Evolutionary conservation across 1,140 invertebrate species (phyloP).

Genomic region (Steinernema feltiae): DNA sequence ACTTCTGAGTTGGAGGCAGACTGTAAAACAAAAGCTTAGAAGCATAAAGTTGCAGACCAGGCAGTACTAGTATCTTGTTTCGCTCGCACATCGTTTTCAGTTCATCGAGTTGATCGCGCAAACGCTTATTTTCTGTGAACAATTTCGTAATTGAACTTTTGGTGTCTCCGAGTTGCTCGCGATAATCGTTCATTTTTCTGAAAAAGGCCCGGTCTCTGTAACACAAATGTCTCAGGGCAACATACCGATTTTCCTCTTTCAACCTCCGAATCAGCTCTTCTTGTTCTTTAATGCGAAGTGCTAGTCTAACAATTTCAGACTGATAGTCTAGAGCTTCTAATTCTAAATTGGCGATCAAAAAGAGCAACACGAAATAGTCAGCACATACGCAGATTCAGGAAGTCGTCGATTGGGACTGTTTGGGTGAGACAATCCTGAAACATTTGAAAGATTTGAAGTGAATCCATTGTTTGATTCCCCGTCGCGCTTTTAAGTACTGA

Average conservation of each 20-base stretch:
- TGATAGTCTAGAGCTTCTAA: not conserved
- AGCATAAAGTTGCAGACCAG: too few relatives aligned
- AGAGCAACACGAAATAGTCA: not conserved
- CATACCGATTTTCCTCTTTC: not conserved
- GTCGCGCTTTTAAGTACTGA: too few relatives aligned
- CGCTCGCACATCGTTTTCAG: not conserved
- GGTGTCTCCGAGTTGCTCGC: not conserved
- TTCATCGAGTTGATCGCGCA: not conserved
- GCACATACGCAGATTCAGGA: not conserved
- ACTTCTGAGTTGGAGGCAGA: too few relatives aligned
- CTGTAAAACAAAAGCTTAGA: too few relatives aligned
- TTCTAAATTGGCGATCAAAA: not conserved
- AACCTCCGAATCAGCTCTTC: not conserved
- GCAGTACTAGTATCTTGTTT: too few relatives aligned
- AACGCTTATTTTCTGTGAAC: not conserved
- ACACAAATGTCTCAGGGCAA: not conserved
- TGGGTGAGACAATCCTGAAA: not conserved
- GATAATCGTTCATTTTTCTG: not conserved
- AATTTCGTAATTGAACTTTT: not conserved
- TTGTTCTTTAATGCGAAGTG: not conserved
- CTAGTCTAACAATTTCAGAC: not conserved
- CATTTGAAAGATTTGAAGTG: not conserved
- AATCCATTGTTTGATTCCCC: too few relatives aligned
- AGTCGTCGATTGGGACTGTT: not conserved
- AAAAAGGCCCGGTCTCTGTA: not conserved